Evolutionary conservation across 2,888 invertebrate genomes (phyloP).

Genomic region (Amorpha juglandis): DNA sequence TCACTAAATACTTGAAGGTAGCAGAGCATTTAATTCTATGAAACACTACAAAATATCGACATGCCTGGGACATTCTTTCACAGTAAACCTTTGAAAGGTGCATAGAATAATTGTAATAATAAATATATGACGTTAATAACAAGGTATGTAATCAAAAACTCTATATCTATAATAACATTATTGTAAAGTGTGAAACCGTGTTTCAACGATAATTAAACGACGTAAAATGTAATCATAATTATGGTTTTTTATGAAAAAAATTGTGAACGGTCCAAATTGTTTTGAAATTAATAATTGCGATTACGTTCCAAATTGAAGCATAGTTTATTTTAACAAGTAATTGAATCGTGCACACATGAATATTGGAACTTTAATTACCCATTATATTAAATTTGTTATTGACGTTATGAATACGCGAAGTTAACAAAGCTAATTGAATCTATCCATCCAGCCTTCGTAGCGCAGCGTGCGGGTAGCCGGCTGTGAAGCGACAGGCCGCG

Average conservation of each 20-base stretch:
- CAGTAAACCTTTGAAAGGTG: too few species aligned
- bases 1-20: too few species aligned
- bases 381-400: slow-evolving; percentile 11
- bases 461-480: too few species aligned
- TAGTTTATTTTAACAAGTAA: neutral
- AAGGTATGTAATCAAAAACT: neutral
- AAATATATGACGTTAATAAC: neutral
- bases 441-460: too few species aligned
- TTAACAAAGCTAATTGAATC: slow-evolving; percentile 4
- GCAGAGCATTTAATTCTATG: too few species aligned
- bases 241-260: neutral
- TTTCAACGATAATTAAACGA: neutral
- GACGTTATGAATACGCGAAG: neutral
- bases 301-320: neutral
- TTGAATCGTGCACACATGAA: neutral
- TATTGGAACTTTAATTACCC: slow-evolving; percentile 10
- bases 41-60: too few species aligned
- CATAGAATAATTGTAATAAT: too few species aligned
- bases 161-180: neutral
- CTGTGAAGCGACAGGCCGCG: too few species aligned
- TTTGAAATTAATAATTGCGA: neutral
- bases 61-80: too few species aligned
- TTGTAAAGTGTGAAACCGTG: neutral
- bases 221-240: neutral
- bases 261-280: neutral